Evolutionary conservation across 2,113 vertebrate species (phyloP).

Genomic region (Spea bombifrons): DNA sequence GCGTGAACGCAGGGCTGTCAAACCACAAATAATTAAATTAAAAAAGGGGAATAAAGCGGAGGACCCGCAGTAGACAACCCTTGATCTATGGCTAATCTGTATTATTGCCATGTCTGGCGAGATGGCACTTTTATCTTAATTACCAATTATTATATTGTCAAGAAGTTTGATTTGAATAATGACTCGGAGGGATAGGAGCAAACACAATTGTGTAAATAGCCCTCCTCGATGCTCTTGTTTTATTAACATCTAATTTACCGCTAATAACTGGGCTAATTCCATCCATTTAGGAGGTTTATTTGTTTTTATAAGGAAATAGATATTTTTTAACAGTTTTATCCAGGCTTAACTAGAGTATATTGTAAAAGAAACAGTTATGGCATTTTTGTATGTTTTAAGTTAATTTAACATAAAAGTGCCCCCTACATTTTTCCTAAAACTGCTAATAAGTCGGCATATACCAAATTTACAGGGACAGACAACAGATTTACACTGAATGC

Average conservation of each 20-base stretch:
- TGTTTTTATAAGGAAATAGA: not conserved
- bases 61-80: conserved; percentile 35
- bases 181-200: conserved; percentile 21
- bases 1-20: conserved; percentile 42
- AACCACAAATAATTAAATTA: conserved; percentile 44
- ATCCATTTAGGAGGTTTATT: conserved; percentile 14
- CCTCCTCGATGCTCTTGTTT: not conserved
- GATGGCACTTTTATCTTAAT: conserved; percentile 46
- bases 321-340: not conserved
- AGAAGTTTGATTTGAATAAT: conserved; percentile 40
- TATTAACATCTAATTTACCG: conserved; percentile 29
- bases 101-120: conserved; percentile 44
- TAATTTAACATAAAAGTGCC: no score
- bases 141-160: conserved; percentile 46
- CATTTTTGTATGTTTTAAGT: no score
- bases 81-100: conserved; percentile 48
- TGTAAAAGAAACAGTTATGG: no score
- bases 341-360: no score
- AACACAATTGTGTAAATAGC: conserved; percentile 8
- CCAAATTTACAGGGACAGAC: no score
- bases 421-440: no score
- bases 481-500: no score
- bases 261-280: conserved; percentile 25
- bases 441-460: no score
- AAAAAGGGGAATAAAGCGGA: conserved; percentile 35